phyloP scores from a whole-genome alignment of 2,797 vertebrate genomes.

The Sphenodon punctatus region DNA sequence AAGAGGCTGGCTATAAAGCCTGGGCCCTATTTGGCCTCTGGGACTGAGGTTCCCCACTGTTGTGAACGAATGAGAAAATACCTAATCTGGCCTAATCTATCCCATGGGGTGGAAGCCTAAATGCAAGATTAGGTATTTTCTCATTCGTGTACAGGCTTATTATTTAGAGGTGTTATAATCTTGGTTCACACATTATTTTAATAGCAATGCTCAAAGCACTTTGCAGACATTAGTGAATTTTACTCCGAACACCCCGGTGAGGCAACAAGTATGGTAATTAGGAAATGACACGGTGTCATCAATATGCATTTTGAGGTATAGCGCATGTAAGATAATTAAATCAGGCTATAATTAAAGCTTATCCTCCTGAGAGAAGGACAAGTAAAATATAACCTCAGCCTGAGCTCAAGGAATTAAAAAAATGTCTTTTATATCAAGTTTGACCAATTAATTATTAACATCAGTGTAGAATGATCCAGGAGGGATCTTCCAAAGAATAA shows the following conservation, averaged over 20 bases:
- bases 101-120: conserved; percentile 7
- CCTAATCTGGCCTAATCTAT: no score
- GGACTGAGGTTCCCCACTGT: no score
- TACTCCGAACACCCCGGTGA: conserved; percentile 49
- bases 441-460: conserved; percentile 24
- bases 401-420: conserved; percentile 46
- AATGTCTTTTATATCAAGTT: conserved; percentile 15
- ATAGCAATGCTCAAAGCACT: conserved; percentile 44
- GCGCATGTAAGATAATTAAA: conserved; percentile 62
- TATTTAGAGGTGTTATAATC: conserved; percentile 35
- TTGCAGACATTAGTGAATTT: conserved; percentile 26
- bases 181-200: conserved; percentile 36
- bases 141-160: neutral
- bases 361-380: conserved; percentile 57
- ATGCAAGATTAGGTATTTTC: neutral
- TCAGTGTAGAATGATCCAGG: neutral
- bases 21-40: no score
- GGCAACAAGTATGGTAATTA: conserved; percentile 41
- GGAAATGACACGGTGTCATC: conserved; percentile 59
- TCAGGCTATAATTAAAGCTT: conserved; percentile 66
- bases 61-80: no score
- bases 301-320: conserved; percentile 33
- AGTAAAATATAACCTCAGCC: conserved; percentile 56
- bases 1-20: no score
- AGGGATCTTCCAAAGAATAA: neutral